Percentiles rank a stretch among this genome's conserved stretches.
These are phyloP conservation scores for Tinamus major DNA, from an alignment of 2,797 vertebrate genomes.

Conservation along the genomic window DNA sequence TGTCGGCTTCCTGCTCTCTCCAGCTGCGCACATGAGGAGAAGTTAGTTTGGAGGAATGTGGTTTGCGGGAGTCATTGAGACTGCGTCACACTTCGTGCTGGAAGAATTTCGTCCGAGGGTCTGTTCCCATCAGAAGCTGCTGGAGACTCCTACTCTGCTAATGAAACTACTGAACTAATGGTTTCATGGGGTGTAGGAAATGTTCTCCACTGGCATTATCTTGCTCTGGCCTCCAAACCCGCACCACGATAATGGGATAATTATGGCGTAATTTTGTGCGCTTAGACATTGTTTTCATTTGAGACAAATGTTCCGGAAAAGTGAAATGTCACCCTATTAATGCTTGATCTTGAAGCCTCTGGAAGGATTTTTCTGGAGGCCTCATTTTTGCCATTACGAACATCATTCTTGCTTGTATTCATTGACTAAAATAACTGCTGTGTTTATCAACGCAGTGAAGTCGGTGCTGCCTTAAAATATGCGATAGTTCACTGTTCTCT, in stretches of 20 bases:
- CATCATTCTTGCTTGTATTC: fast-evolving
- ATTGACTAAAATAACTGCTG: neutral
- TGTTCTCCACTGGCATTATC: neutral
- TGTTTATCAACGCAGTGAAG: neutral
- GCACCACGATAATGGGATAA: neutral
- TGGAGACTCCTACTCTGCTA: neutral
- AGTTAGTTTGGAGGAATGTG: neutral
- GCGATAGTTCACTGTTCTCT: neutral
- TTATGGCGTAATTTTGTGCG: neutral
- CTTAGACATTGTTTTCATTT: neutral
- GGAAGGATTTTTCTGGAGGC: neutral
- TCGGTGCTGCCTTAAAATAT: neutral
- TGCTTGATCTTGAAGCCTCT: neutral
- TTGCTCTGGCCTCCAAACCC: neutral
- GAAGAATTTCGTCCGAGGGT: neutral
- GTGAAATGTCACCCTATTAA: constrained; percentile 11
- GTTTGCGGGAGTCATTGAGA: neutral
- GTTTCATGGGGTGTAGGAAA: neutral
- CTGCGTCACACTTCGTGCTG: neutral
- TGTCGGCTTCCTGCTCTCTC: fast-evolving
- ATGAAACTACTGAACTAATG: neutral
- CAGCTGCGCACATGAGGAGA: neutral
- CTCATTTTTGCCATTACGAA: neutral
- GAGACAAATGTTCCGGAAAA: neutral
- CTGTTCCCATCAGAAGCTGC: neutral